Evolutionary conservation across 2,888 invertebrate genomes (phyloP).

Genomic region (Epistrophe grossulariae): DNA sequence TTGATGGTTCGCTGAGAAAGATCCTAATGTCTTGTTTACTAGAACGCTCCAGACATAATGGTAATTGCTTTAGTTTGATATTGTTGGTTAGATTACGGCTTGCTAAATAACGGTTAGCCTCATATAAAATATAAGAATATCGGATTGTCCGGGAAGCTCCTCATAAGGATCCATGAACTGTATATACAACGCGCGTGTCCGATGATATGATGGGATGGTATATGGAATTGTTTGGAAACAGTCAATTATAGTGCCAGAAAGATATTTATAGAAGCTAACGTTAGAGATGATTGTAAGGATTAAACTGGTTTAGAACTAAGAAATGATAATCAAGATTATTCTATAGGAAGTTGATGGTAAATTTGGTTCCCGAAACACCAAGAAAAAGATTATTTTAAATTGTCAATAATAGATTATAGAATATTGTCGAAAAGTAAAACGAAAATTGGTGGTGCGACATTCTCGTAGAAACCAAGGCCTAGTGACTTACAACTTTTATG

Average conservation of each 20-base stretch:
- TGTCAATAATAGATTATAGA: no score
- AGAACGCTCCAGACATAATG: slow-evolving; percentile 67
- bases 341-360: no score
- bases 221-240: not conserved
- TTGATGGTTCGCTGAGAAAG: slow-evolving; percentile 42
- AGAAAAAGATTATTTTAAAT: no score
- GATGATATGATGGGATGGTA: not conserved
- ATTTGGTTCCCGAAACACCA: no score
- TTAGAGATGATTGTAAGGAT: no score
- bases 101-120: slow-evolving; percentile 48
- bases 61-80: slow-evolving; percentile 73
- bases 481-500: no score
- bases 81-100: slow-evolving; percentile 41
- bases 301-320: no score
- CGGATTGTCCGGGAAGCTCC: not conserved
- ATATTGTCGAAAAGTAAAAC: no score
- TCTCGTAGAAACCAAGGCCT: no score
- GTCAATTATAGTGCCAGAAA: not conserved
- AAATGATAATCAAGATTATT: no score
- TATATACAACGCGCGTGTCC: not conserved
- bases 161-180: slow-evolving; percentile 15
- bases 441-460: no score
- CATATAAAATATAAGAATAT: not conserved
- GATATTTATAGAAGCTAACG: not conserved
- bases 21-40: slow-evolving; percentile 71